Conservation (phyloP, 2,888 invertebrate species). For the Apantesis nais region DNA sequence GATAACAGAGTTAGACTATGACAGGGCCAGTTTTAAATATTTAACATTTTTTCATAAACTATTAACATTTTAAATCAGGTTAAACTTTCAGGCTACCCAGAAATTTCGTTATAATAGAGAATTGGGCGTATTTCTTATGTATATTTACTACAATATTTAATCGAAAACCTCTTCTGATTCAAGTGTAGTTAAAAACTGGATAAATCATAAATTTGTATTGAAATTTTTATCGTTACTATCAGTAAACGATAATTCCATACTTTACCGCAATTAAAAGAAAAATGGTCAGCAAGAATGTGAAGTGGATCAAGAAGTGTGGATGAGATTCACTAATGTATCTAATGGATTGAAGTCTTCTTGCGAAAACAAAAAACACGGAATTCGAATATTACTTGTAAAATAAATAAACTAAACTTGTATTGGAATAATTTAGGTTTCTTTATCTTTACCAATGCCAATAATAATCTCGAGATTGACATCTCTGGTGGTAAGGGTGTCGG, state of each 20-base stretch:
- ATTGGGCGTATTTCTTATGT: background rate
- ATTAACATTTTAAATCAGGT: background rate
- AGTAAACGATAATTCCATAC: no score
- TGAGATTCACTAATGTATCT: background rate
- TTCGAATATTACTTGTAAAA: background rate
- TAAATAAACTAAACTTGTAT: background rate
- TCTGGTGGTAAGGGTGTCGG: background rate
- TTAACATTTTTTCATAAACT: background rate
- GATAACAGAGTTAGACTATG: conserved; percentile 29
- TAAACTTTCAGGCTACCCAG: no score
- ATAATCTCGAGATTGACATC: background rate
- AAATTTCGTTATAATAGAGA: no score
- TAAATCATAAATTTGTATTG: background rate
- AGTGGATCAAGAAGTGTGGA: background rate
- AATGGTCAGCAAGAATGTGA: background rate
- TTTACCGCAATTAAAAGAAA: background rate
- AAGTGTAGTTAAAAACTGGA: background rate
- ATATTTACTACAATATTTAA: no score
- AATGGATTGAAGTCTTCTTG: background rate
- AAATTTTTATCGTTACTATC: no score
- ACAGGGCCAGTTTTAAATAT: conserved; percentile 31
- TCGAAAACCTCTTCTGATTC: no score
- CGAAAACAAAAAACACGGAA: background rate
- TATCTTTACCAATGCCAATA: background rate
- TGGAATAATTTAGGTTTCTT: background rate